Evolutionary conservation across 2,113 vertebrate species (phyloP).

Genomic region (Hirundichthys speculiger): DNA sequence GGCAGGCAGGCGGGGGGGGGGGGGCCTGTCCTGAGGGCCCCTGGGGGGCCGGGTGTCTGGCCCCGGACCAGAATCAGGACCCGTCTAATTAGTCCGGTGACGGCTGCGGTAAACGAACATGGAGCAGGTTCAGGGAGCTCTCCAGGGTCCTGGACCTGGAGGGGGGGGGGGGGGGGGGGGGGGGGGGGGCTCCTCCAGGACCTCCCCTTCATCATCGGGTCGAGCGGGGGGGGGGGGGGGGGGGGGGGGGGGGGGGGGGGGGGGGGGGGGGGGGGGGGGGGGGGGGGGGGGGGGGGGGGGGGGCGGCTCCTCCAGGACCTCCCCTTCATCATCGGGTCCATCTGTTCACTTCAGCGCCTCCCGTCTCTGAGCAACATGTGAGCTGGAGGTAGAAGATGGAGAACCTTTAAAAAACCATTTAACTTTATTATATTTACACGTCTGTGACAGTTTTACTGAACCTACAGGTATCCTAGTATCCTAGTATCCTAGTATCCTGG

Average conservation of each 20-base stretch:
- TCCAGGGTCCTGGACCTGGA: constrained; percentile 51
- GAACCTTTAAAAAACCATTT: no score
- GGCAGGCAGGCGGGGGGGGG: constrained; percentile 49
- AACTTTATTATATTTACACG: no score
- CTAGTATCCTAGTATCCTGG: no score
- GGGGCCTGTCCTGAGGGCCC: constrained; percentile 30
- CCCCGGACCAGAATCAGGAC: constrained; percentile 57
- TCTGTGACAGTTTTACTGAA: no score
- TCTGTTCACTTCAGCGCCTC: constrained; percentile 41
- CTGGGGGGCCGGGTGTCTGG: constrained; percentile 37
- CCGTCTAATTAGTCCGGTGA: constrained; percentile 73
- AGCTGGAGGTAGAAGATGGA: neutral
- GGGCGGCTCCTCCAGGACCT: constrained; percentile 22
- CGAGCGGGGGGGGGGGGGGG: constrained; percentile 16
- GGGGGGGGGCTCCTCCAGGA: constrained; percentile 19
- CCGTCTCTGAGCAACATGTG: neutral
- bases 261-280: constrained; percentile 14
- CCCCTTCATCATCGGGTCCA: constrained; percentile 47
- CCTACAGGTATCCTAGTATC: no score
- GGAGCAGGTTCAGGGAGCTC: constrained; percentile 52
- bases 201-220: constrained; percentile 35
- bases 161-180: constrained; percentile 11
- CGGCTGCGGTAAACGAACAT: constrained; percentile 74
- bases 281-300: no score
- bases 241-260: constrained; percentile 13